phyloP scores from a whole-genome alignment of 1,140 invertebrate species.

The Panagrolaimus sp. region DNA sequence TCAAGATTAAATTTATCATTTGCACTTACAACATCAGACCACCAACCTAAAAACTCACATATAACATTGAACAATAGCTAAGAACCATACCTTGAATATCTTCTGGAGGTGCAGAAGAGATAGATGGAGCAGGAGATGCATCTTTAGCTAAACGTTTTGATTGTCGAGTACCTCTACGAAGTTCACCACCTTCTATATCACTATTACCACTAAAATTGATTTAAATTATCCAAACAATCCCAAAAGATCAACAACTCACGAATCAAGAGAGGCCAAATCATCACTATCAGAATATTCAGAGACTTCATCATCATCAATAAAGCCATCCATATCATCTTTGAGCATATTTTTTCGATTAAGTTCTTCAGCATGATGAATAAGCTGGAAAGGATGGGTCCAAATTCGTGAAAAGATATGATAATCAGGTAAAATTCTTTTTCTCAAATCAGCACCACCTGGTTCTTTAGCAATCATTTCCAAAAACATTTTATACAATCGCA shows the following conservation, averaged over 20 bases:
- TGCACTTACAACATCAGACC: constrained; percentile 16
- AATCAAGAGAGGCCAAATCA: constrained; percentile 15
- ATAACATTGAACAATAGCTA: too few relatives aligned
- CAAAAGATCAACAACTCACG: background rate
- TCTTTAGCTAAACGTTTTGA: constrained; percentile 22
- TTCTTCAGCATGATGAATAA: constrained; percentile 66
- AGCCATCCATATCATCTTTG: constrained; percentile 50
- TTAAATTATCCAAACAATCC: too few relatives aligned
- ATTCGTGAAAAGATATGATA: constrained; percentile 79
- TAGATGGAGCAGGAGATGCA: background rate
- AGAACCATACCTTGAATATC: background rate
- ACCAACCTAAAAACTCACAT: background rate
- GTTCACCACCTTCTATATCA: background rate
- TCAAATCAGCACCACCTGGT: background rate
- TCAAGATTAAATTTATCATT: constrained; percentile 55
- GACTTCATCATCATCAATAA: constrained; percentile 47
- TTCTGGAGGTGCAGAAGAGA: background rate
- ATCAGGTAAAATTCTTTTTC: constrained; percentile 70
- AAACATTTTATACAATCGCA: constrained; percentile 70
- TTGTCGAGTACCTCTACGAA: constrained; percentile 20
- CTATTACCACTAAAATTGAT: background rate
- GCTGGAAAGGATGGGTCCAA: constrained; percentile 86
- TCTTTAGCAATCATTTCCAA: constrained; percentile 19
- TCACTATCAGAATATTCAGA: constrained; percentile 6
- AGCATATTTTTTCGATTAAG: constrained; percentile 57